Conservation (phyloP, 1,140 invertebrate species). For the Heterodera carotae region DNA sequence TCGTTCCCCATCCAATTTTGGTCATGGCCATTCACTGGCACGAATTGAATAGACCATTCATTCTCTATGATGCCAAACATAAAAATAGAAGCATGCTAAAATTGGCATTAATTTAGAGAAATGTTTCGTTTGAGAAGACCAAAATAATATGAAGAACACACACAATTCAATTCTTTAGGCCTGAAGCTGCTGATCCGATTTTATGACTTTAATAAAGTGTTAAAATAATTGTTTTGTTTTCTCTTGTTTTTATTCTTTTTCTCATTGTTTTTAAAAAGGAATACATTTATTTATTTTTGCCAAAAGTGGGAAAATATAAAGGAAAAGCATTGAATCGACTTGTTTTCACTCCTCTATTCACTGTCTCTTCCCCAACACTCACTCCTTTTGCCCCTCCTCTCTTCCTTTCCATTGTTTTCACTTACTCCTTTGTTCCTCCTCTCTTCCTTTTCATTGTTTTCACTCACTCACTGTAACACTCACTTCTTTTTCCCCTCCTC, state of each 20-base stretch:
- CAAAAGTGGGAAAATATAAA: too few species aligned
- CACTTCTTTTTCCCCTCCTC: not conserved
- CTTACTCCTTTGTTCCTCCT: not conserved
- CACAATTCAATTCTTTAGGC: too few species aligned
- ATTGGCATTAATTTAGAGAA: not conserved
- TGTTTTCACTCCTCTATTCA: conserved; percentile 5
- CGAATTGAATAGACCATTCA: not conserved
- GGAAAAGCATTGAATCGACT: too few species aligned
- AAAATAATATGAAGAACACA: too few species aligned
- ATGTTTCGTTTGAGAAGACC: too few species aligned
- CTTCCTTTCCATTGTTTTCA: not conserved
- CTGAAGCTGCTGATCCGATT: too few species aligned
- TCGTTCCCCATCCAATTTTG: too few species aligned
- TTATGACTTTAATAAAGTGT: too few species aligned
- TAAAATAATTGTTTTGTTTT: too few species aligned
- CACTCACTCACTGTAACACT: not conserved
- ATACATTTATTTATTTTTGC: conserved; percentile 6
- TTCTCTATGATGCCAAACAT: not conserved
- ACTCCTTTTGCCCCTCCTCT: too few species aligned
- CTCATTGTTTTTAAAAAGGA: not conserved
- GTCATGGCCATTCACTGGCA: too few species aligned
- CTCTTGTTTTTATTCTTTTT: too few species aligned
- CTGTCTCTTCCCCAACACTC: not conserved
- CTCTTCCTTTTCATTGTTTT: not conserved
- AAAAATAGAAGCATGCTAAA: not conserved